Conservation (phyloP, 2,797 vertebrate species). For the Peromyscus eremicus region DNA sequence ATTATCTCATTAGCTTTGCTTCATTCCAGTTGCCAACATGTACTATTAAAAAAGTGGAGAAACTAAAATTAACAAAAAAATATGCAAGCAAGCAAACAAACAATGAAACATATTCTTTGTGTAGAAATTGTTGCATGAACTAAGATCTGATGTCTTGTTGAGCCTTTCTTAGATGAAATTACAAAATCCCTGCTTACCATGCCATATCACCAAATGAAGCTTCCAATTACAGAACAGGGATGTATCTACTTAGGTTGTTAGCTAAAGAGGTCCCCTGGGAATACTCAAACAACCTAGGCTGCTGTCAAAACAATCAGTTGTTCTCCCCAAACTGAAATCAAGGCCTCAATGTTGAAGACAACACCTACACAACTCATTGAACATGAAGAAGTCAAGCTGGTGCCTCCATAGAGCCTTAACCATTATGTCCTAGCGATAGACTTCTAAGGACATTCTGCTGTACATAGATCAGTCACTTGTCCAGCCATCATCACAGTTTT, state of each 20-base stretch:
- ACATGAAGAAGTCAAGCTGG: not conserved
- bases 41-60: not conserved
- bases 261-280: not conserved
- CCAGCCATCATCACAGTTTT: not conserved
- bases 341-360: not conserved
- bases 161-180: not conserved
- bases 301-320: not conserved
- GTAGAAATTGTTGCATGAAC: not conserved
- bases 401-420: not conserved
- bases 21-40: not conserved
- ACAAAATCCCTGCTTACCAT: not conserved
- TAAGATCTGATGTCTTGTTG: not conserved
- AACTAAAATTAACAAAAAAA: not conserved
- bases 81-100: not conserved
- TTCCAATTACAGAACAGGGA: not conserved
- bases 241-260: not conserved
- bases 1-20: not conserved
- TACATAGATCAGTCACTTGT: not conserved
- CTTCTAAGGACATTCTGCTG: not conserved
- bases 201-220: not conserved
- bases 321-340: not conserved
- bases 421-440: not conserved
- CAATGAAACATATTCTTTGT: rapidly evolving
- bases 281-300: not conserved
- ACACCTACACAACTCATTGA: not conserved